phyloP scores from a whole-genome alignment of 2,888 invertebrate genomes.

The Pandemis heparana region DNA sequence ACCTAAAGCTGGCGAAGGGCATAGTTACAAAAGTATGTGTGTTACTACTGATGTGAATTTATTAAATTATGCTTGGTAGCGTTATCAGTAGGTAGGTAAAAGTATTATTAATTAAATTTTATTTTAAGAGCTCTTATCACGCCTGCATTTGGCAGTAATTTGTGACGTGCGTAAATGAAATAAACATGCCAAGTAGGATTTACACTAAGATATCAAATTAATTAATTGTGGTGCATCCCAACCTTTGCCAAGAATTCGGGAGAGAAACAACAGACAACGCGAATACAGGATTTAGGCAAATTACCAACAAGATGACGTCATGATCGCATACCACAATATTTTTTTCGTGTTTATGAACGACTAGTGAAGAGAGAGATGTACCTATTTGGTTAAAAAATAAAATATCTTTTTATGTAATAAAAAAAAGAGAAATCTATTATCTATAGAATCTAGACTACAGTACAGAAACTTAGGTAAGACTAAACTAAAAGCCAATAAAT shows the following conservation, averaged over 20 bases:
- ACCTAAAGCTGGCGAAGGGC: conserved; percentile 3
- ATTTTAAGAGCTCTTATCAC: conserved; percentile 1
- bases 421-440: background rate
- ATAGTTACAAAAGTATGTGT: background rate
- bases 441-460: background rate
- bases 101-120: background rate
- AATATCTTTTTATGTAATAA: too few species aligned
- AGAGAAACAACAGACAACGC: conserved; percentile 24
- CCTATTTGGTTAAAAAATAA: too few species aligned
- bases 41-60: background rate
- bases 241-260: conserved; percentile 29
- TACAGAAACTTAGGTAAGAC: background rate
- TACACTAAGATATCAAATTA: conserved; percentile 6
- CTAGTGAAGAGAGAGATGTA: too few species aligned
- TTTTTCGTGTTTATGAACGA: too few species aligned
- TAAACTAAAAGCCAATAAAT: background rate
- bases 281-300: conserved; percentile 27
- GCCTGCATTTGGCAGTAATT: conserved; percentile 3
- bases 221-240: conserved; percentile 18
- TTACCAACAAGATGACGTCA: background rate
- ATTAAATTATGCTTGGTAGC: too few species aligned
- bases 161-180: background rate
- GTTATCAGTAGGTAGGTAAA: background rate
- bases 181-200: conserved; percentile 5
- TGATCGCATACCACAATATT: background rate